Conservation (phyloP, 1,140 invertebrate species). For the Hestina assimilis region DNA sequence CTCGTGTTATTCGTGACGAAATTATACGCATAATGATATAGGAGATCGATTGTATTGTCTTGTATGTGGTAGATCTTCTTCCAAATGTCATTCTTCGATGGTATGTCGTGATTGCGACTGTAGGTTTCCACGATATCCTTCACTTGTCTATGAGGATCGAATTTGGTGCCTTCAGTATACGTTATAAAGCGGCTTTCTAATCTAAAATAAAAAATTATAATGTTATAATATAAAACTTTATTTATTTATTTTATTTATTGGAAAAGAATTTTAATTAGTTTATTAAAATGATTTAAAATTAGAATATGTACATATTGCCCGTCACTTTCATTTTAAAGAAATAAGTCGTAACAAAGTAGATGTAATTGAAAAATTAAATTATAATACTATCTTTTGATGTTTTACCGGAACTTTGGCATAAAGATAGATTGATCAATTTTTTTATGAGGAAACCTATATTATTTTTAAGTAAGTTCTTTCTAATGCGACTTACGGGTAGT, state of each 20-base stretch:
- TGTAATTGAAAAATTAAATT: no score
- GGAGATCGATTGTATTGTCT: slow-evolving; percentile 81
- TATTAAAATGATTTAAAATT: no score
- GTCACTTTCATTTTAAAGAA: no score
- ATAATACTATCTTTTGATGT: no score
- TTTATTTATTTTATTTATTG: background rate
- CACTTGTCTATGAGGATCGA: slow-evolving; percentile 54
- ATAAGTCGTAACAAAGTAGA: no score
- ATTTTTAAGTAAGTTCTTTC: no score
- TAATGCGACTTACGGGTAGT: no score
- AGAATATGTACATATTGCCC: no score
- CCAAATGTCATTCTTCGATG: slow-evolving; percentile 81
- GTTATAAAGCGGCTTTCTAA: slow-evolving; percentile 53
- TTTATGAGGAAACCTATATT: no score
- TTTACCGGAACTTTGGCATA: no score
- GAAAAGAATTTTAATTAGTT: background rate
- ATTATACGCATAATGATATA: slow-evolving; percentile 85
- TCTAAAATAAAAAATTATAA: slow-evolving; percentile 43
- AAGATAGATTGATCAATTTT: no score
- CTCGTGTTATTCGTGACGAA: slow-evolving; percentile 82
- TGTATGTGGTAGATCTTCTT: slow-evolving; percentile 81
- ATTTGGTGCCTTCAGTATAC: slow-evolving; percentile 55
- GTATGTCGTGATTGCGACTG: slow-evolving; percentile 77
- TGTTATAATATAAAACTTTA: no score
- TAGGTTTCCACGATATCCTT: slow-evolving; percentile 81